A percentile compares a stretch with the other conserved stretches of the same genome.
These are phyloP conservation scores for Silurus meridionalis DNA, from an alignment of 2,113 vertebrate genomes.

Conservation along the genomic window DNA sequence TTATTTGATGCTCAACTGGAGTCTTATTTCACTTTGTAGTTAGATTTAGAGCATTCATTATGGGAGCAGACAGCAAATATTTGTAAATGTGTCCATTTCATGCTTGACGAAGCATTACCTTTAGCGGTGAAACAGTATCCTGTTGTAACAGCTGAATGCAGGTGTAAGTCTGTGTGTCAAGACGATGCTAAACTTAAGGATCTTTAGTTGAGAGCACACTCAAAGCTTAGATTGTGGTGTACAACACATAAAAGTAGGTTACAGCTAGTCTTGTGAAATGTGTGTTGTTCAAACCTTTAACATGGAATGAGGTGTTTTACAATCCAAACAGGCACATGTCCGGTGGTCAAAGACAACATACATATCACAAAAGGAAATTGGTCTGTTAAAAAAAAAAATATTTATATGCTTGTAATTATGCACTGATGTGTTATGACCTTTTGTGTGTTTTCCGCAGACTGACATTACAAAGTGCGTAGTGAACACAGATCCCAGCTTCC, in stretches of 20 bases:
- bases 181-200: not conserved
- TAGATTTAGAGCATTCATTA: not conserved
- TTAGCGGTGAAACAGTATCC: not conserved
- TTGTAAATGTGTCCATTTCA: not conserved
- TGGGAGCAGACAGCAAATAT: not conserved
- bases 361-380: not conserved
- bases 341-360: not conserved
- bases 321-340: not conserved
- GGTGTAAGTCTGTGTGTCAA: not conserved
- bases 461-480: slow-evolving; percentile 94
- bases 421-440: not conserved
- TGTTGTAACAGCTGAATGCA: not conserved
- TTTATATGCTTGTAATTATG: no score
- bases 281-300: not conserved
- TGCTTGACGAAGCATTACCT: not conserved
- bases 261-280: not conserved
- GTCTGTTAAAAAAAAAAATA: not conserved
- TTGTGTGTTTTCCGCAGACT: slow-evolving; percentile 67
- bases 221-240: not conserved
- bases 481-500: slow-evolving; percentile 83
- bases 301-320: not conserved
- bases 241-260: not conserved
- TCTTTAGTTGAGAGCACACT: not conserved
- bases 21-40: not conserved
- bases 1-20: not conserved